Percentiles rank a stretch among this genome's conserved stretches.
phyloP scores from a whole-genome alignment of 2,888 invertebrate genomes.

The Noctua janthina region DNA sequence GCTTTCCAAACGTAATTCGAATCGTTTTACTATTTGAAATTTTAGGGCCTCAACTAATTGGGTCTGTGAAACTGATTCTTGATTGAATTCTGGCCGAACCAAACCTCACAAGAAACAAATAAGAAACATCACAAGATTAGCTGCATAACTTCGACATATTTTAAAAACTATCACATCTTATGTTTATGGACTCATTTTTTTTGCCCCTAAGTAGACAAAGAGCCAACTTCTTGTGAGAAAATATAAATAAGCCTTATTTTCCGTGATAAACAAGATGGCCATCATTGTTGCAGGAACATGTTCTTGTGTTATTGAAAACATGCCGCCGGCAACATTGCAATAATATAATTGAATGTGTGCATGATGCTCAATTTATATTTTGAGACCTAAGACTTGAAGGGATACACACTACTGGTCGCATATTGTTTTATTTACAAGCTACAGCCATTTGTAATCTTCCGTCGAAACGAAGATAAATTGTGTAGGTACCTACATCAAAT shows the following conservation, averaged over 20 bases:
- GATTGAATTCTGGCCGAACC: background rate
- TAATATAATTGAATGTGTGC: background rate
- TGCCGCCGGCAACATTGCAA: background rate
- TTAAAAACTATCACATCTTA: background rate
- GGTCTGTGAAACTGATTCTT: background rate
- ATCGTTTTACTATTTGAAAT: background rate
- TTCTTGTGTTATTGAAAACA: background rate
- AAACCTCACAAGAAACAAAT: too few relatives aligned
- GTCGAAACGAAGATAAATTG: background rate
- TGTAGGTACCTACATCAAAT: background rate
- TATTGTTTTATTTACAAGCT: background rate
- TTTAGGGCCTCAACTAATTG: slow-evolving; percentile 6
- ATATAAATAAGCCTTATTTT: background rate
- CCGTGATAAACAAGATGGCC: background rate
- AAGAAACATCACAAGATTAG: background rate
- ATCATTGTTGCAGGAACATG: background rate
- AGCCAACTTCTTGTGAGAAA: background rate
- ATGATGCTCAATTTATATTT: background rate
- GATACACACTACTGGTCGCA: background rate
- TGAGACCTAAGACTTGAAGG: background rate
- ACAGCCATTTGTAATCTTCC: background rate
- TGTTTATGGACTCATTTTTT: background rate
- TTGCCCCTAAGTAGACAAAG: background rate
- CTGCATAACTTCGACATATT: background rate
- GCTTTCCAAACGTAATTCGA: background rate